Percentiles rank a stretch among this genome's conserved stretches.
Evolutionary conservation across 2,888 invertebrate genomes (phyloP).

Genomic region (Apotomis betuletana): DNA sequence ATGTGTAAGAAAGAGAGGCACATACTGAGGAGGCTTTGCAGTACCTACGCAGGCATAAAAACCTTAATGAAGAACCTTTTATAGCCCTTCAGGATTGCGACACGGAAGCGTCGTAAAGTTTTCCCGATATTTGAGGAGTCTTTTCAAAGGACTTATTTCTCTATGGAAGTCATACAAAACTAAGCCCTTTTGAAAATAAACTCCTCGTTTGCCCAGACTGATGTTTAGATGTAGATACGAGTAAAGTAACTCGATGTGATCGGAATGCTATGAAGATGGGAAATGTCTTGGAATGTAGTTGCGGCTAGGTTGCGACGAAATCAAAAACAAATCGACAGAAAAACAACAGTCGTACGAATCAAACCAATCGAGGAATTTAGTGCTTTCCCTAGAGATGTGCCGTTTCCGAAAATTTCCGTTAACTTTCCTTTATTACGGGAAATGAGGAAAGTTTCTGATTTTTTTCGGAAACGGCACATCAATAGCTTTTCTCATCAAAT

Average conservation of each 20-base stretch:
- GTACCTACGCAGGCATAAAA: neutral
- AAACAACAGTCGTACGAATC: neutral
- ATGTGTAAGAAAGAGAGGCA: neutral
- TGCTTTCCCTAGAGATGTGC: neutral
- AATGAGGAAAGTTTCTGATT: too few relatives aligned
- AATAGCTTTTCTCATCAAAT: too few relatives aligned
- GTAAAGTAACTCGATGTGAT: neutral
- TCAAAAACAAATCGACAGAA: conserved; percentile 2
- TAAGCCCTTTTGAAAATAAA: too few relatives aligned
- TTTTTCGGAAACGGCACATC: too few relatives aligned
- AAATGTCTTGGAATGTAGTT: neutral
- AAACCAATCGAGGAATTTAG: neutral
- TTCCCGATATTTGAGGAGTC: neutral
- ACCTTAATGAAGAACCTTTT: conserved; percentile 13
- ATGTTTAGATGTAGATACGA: conserved; percentile 1
- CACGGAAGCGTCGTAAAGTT: conserved; percentile 14
- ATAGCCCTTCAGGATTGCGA: conserved; percentile 3
- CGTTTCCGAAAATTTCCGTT: too few relatives aligned
- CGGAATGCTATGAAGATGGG: neutral
- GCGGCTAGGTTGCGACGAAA: neutral
- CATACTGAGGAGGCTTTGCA: neutral
- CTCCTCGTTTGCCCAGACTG: neutral
- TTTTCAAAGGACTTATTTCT: too few relatives aligned
- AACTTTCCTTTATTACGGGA: too few relatives aligned
- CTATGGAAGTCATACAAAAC: too few relatives aligned